Base-by-base conservation (phyloP, 2,797 vertebrate genomes). In the Alectoris magna region DNA sequence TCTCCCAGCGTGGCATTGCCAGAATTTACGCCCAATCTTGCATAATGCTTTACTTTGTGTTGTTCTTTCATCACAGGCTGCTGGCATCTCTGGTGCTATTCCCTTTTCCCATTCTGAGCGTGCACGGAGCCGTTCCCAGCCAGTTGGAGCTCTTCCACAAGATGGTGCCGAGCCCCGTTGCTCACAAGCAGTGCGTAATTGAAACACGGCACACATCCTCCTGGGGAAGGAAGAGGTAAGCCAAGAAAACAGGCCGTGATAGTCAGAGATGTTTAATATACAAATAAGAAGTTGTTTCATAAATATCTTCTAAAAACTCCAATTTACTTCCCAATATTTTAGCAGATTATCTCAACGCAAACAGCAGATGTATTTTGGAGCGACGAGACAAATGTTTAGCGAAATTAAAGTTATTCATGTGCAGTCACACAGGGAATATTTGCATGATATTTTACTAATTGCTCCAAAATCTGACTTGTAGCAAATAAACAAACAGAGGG, bases 391-490 rank as follows among this genome's bases (percentile, higher is more conserved):
- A 98, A 97, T 95, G 96, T 96, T 97, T 94, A 87, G 84, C 10
- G 58, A 96, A 98, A 97, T 97, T 97, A 87, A 97, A 97, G 92
- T 97, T 97, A 96, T 96, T 96, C 96, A 95, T 97, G 95, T 97
- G 95, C 91, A 97, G 95, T 96, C 97, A 97, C 96, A 96, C 92
- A 96, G 97, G 97, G 97, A 98, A 97, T 98, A 97, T 98, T 98
- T 97, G 97, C 96, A 97, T 97, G 97, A 96, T 98, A 97, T 97
- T 97, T 97, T 95, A 94, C 96, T 98, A 98, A 98, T 97, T 97
- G 93, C 95, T 97, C 94, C 87, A 96, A 98, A 98, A 97, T 95
- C 92, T 97, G 95, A 97, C 94, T 97, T 84, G 91, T 79, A 97
- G 93, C 55, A 80, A 96, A 96, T 96, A 97, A 98, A 97, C 96